These are phyloP conservation scores for Vimba vimba DNA, from an alignment of 2,113 vertebrate genomes.

Conservation along the genomic window DNA sequence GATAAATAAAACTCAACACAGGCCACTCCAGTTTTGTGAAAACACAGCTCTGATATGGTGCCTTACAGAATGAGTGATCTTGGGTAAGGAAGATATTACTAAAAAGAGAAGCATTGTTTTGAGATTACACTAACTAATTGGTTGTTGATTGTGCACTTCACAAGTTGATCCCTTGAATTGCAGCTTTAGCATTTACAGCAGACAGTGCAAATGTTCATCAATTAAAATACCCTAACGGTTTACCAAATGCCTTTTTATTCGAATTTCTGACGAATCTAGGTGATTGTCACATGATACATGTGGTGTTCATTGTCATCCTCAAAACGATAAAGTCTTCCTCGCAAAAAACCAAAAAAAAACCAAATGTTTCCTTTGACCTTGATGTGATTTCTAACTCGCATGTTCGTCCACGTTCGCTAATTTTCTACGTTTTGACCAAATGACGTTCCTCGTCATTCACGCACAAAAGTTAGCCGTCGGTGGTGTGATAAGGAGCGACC, in stretches of 20 bases:
- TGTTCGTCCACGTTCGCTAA: neutral
- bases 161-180: neutral
- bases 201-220: neutral
- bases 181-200: neutral
- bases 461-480: neutral
- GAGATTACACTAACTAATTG: neutral
- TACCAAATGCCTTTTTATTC: neutral
- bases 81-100: neutral
- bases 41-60: neutral
- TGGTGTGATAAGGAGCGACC: conserved; percentile 20
- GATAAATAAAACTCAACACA: neutral
- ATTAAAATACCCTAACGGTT: neutral
- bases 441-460: conserved; percentile 25
- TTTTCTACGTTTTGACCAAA: neutral
- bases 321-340: neutral
- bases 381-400: neutral
- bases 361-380: neutral
- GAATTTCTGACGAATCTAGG: neutral
- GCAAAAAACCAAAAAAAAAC: neutral
- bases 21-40: neutral
- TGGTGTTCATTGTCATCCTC: neutral
- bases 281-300: neutral
- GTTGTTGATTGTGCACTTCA: neutral
- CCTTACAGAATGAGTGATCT: neutral
- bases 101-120: neutral